Evolutionary conservation across 2,113 vertebrate genomes (phyloP), one percentile per base, ranked within the genome.

Genomic region (Malurus melanocephalus): DNA sequence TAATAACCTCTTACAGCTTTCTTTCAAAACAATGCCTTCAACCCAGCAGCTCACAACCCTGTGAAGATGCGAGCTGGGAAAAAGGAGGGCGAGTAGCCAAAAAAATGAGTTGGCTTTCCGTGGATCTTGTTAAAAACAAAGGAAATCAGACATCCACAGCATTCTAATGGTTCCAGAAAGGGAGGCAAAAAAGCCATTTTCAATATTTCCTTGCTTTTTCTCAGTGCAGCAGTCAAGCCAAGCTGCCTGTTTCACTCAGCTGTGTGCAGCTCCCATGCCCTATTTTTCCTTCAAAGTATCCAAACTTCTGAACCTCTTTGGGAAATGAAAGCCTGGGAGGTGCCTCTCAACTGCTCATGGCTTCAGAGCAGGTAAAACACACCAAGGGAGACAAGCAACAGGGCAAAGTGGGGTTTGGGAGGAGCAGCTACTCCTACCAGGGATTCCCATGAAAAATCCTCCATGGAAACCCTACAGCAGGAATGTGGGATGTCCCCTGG

Each of bases 181-280:
- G 1, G 40, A 66, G 26, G 62, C 48, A 20, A 60, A 57, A 59
- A 75, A 80, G 19, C 16, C 16, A 9, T 59, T 67, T 83, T 17
- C 11, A 46, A 43, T 11, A 17, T 22, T 60, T 11, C 22, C 30
- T 74, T 74, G 35, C 7, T 51, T 56, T 40, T 72, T 6, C 10
- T 81, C 13, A 26, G 19, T 0, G 10, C 0, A 35, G 62, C 27
- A n/a, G 2, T 9, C 5, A 43, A 87, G 61, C 49, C 45, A 59
- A 6, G 23, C n/a, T 49, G 53, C 40, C 17, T 3, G 59, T 60
- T 53, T 8, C 1, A 1, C 56, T 22, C 0, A 0, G 43, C 15
- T 48, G 28, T 9, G 27, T 0, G 32, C 51, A 83, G 80, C 68
- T 60, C 15, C 1, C 3, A 5, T 14, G 62, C 27, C 30, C 48